These are phyloP conservation scores for Liopterus haemorrhoidalis DNA, from an alignment of 2,888 invertebrate genomes.

Conservation along the genomic window DNA sequence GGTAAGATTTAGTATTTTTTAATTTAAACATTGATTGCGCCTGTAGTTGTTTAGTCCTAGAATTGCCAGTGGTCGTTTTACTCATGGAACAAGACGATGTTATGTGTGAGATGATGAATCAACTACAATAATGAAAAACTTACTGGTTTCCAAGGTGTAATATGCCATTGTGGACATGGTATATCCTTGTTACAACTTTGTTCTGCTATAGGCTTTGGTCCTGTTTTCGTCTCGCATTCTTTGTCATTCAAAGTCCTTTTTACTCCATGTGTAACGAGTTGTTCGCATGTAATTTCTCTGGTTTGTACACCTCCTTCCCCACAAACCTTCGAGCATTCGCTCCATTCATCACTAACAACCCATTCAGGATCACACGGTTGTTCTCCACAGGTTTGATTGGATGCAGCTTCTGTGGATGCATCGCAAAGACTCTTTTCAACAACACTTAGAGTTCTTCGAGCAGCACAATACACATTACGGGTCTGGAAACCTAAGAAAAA, in stretches of 20 bases:
- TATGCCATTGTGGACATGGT: slow-evolving; percentile 80
- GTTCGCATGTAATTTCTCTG: slow-evolving; percentile 72
- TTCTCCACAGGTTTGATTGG: slow-evolving; percentile 65
- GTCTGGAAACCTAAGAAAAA: slow-evolving; percentile 59
- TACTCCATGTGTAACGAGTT: slow-evolving; percentile 65
- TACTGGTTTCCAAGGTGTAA: slow-evolving; percentile 87
- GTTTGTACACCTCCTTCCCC: slow-evolving; percentile 68
- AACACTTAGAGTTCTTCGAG: slow-evolving; percentile 61
- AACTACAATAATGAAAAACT: slow-evolving; percentile 35
- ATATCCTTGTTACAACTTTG: slow-evolving; percentile 71
- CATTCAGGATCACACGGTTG: slow-evolving; percentile 76
- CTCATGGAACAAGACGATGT: background rate
- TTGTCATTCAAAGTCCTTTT: slow-evolving; percentile 67
- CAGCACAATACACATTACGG: slow-evolving; percentile 74
- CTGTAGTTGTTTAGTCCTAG: too few species aligned
- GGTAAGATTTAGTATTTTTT: too few species aligned
- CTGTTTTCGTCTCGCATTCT: slow-evolving; percentile 62
- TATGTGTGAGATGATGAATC: background rate
- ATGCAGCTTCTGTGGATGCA: slow-evolving; percentile 62
- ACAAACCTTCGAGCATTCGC: slow-evolving; percentile 74
- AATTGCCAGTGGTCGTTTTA: too few species aligned
- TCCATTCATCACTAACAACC: slow-evolving; percentile 71
- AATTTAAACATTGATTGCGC: too few species aligned
- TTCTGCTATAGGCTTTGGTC: slow-evolving; percentile 62
- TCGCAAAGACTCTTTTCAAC: slow-evolving; percentile 78